phyloP scores from a whole-genome alignment of 2,888 invertebrate genomes.

The Microdon myrmicae region DNA sequence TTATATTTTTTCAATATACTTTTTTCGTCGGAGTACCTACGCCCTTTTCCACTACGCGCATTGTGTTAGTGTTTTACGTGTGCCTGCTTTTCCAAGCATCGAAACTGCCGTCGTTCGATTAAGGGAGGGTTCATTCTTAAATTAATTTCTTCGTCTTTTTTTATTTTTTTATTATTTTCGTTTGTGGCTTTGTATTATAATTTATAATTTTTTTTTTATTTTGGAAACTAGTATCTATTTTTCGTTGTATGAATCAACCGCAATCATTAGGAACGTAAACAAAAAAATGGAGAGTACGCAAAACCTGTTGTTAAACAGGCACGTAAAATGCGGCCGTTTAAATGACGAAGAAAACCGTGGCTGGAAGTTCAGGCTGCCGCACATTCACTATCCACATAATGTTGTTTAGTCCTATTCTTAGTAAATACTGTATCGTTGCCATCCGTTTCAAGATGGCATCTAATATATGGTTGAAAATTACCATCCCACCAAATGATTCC shows the following conservation, averaged over 20 bases:
- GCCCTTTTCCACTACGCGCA: slow-evolving; percentile 43
- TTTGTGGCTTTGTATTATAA: too few species aligned
- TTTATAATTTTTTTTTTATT: slow-evolving; percentile 9
- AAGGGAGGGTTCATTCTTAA: slow-evolving; percentile 36
- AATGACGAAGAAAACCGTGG: too few species aligned
- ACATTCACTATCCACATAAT: too few species aligned
- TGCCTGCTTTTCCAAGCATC: not conserved
- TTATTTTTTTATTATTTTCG: slow-evolving; percentile 3
- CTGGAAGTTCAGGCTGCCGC: too few species aligned
- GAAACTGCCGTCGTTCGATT: too few species aligned
- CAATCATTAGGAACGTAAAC: slow-evolving; percentile 47
- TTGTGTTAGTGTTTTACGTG: slow-evolving; percentile 6
- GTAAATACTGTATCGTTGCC: too few species aligned
- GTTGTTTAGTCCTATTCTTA: too few species aligned
- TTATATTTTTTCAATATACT: slow-evolving; percentile 9
- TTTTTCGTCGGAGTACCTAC: slow-evolving; percentile 26
- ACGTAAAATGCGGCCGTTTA: too few species aligned
- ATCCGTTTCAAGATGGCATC: too few species aligned
- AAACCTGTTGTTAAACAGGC: slow-evolving; percentile 22
- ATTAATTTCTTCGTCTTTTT: slow-evolving; percentile 15
- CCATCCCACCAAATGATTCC: too few species aligned
- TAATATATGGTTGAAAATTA: too few species aligned
- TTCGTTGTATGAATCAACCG: slow-evolving; percentile 36
- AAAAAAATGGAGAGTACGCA: slow-evolving; percentile 30
- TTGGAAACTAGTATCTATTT: slow-evolving; percentile 15